These are phyloP conservation scores for Elaeidobius kamerunicus DNA, from an alignment of 2,888 invertebrate genomes.

Conservation along the genomic window DNA sequence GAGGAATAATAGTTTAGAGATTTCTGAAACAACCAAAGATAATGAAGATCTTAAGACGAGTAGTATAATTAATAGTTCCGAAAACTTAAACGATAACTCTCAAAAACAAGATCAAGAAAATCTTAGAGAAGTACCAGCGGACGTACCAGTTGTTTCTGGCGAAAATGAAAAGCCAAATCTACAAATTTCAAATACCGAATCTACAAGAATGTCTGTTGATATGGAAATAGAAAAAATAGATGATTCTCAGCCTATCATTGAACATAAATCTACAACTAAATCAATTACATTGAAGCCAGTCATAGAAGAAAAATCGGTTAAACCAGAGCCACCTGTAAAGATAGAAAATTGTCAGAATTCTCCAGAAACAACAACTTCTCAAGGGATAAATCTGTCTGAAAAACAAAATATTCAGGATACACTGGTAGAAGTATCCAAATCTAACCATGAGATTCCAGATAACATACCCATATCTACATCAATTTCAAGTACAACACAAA, in stretches of 20 bases:
- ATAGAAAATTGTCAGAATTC: slow-evolving; percentile 1
- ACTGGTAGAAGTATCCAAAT: background rate
- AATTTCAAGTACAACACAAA: slow-evolving; percentile 1
- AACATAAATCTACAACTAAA: slow-evolving; percentile 9
- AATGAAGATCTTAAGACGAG: slow-evolving; percentile 27
- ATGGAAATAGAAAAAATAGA: slow-evolving; percentile 42
- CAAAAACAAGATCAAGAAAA: slow-evolving; percentile 4
- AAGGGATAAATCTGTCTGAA: slow-evolving; percentile 6
- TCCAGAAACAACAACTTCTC: background rate
- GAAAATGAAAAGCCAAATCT: background rate
- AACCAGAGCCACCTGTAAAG: slow-evolving; percentile 1
- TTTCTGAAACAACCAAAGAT: slow-evolving; percentile 30
- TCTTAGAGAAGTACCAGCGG: background rate
- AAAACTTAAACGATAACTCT: slow-evolving; percentile 11
- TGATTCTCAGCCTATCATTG: slow-evolving; percentile 29
- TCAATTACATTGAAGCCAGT: background rate
- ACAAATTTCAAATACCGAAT: slow-evolving; percentile 20
- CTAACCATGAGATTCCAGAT: slow-evolving; percentile 12
- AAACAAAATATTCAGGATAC: slow-evolving; percentile 13
- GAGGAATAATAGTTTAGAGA: slow-evolving; percentile 28
- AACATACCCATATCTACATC: background rate
- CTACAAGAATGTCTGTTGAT: slow-evolving; percentile 39
- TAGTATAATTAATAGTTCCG: slow-evolving; percentile 5
- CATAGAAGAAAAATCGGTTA: slow-evolving; percentile 5
- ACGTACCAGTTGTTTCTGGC: no score